Conservation (phyloP, 2,888 invertebrate species). For the Polietes domitor region DNA sequence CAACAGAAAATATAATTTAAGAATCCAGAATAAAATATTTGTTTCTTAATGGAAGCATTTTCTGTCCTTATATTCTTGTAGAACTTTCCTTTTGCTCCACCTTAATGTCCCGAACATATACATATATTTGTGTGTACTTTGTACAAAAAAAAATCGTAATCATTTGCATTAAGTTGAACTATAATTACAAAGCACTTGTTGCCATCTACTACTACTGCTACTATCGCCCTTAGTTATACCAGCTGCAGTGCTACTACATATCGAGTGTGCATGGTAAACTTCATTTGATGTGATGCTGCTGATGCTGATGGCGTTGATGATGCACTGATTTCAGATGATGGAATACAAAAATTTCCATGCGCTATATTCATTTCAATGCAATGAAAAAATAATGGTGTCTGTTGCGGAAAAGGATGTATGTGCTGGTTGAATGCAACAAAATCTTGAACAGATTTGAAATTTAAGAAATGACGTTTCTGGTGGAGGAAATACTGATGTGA, state of each 20-base stretch:
- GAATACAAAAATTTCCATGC: constrained; percentile 33
- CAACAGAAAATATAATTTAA: too few relatives aligned
- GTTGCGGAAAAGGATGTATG: too few relatives aligned
- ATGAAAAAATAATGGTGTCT: constrained; percentile 15
- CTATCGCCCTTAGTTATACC: neutral
- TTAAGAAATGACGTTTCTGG: too few relatives aligned
- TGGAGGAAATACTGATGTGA: too few relatives aligned
- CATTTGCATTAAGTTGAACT: constrained; percentile 33
- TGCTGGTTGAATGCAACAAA: neutral
- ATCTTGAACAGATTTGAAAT: neutral
- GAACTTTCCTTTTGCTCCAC: too few relatives aligned
- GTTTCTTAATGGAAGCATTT: too few relatives aligned
- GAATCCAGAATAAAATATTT: too few relatives aligned
- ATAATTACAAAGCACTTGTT: constrained; percentile 35
- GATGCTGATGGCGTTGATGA: neutral
- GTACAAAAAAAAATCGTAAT: constrained; percentile 1
- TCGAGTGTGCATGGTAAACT: neutral
- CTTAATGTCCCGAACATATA: neutral
- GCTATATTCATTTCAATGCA: constrained; percentile 27
- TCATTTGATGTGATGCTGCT: neutral
- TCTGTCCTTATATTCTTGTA: neutral
- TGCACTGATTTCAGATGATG: constrained; percentile 7
- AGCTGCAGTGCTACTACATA: neutral
- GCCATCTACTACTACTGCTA: neutral
- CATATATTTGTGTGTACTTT: neutral